Base-by-base conservation (phyloP, 2,888 invertebrate genomes). In the Agrochola macilenta region DNA sequence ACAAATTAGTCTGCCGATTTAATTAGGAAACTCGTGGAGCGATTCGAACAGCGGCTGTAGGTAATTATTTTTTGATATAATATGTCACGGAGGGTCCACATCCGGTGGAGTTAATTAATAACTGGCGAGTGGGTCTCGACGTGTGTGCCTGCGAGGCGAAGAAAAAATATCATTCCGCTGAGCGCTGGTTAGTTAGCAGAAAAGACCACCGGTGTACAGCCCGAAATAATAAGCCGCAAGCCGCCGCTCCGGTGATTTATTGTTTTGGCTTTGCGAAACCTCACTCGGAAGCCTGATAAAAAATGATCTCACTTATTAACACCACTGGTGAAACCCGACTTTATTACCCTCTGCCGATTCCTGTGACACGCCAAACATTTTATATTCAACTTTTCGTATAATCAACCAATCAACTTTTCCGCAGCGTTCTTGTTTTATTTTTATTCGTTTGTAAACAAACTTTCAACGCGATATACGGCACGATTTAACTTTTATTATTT, bases 271-370 rank as follows among this genome's bases (percentile, higher is more conserved):
- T 95, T 94, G 93, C 92, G 94, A 93, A 94, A 94, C 94, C 95
- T 94, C 94, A 94, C 94, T 94, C 93, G 93, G 94, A 94, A 94
- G 92, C 91, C 90, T 92, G 94, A 93, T 95, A 96, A 96, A 96
- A 96, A 96, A 96, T 95, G 95, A 95, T 95, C 95, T 92, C 93
- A 93, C 95, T 96, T 95, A 96, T 96, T 96, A 95, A 95, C 95
- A 94, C 92, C 92, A 90, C 91, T 89, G 92, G 89, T 91, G 91
- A 91, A 92, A 91, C 91, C 90, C 92, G 91, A 93, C 93, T 95
- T 94, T 94, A 95, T 95, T 94, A 93, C 91, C 91, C 90, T 91
- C 91, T 92, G 90, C 91, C 92, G 88, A 93, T 92, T 91, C 86
- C 90, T 89, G 90, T 89, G 90, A 90, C 89, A 90, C 81, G 81